Evolutionary conservation across 53 echinoderm and acorn worm genomes (phyloP), one percentile per base, ranked within the genome.

Genomic region (Antedon mediterranea): DNA sequence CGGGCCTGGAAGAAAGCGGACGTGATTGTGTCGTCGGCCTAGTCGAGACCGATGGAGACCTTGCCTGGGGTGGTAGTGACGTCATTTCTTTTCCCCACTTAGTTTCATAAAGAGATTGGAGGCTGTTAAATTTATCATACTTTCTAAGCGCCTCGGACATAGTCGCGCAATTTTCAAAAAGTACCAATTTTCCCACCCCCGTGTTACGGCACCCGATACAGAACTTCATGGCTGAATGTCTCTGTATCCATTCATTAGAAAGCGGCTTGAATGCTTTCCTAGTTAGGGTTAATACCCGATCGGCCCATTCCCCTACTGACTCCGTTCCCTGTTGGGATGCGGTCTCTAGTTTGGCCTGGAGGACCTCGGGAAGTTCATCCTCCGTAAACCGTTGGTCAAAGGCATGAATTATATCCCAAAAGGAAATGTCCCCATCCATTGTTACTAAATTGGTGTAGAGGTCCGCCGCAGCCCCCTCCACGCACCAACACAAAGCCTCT

Each of bases 171-270:
- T 79, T 75, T 0, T 34, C 0, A 30, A 74, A 77, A 27, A 78
- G 43, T 29, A 83, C 80, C 32, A 76, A 72, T 32, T 76, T 79
- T 0, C 87, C 87, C 0, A 83, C 87, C 31, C 83, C 87, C 26
- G 44, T 33, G 31, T 87, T 83, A 2, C 28, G 23, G 28, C 70
- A 85, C 7, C 85, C 85, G 9, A 42, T 37, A 33, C 87, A 87
- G 30, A 87, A 87, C 31, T 34, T 77, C 23, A 79, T 31, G 0
- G 79, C 76, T 0, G 71, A n/a, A 28, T 87, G 83, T 28, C 71
- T 44, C 30, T 83, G 76, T 0, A 87, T 43, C 11, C 42, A 73
- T 23, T n/a, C 20, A 4, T 73, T 76, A 0, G 78, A 77, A 9
- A 82, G 44, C 32, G 37, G 29, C 0, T 30, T 71, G 41, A 72